phyloP scores from a whole-genome alignment of 2,888 invertebrate genomes.

The Cerastis leucographa region DNA sequence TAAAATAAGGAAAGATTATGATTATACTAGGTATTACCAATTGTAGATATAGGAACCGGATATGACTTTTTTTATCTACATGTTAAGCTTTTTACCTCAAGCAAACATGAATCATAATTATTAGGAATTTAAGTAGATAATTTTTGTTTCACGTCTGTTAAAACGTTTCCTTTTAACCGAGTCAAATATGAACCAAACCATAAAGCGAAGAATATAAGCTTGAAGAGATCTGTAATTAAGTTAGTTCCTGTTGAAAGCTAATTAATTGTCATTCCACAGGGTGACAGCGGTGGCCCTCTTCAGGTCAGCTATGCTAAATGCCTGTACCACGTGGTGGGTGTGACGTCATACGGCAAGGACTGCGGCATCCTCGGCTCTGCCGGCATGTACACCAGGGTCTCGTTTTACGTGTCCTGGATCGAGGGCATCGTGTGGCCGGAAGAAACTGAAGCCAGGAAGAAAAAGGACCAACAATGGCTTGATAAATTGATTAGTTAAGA shows the following conservation, averaged over 20 bases:
- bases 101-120: not conserved
- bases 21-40: not conserved
- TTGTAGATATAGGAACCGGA: not conserved
- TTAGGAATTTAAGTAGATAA: not conserved
- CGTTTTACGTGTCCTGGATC: conserved; percentile 90
- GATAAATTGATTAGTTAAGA: conserved; percentile 15
- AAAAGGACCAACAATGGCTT: conserved; percentile 4
- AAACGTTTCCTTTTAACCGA: not conserved
- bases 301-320: conserved; percentile 75
- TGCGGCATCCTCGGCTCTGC: conserved; percentile 83
- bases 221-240: not conserved
- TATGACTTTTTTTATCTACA: not conserved
- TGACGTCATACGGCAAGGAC: conserved; percentile 86
- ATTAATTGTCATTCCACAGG: conserved; percentile 31
- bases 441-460: conserved; percentile 35
- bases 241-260: not conserved
- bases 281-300: conserved; percentile 68
- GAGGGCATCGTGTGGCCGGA: conserved; percentile 90
- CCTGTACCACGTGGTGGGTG: conserved; percentile 86
- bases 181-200: not conserved
- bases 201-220: not conserved
- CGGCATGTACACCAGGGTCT: conserved; percentile 91
- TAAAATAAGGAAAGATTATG: not conserved
- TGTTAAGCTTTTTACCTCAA: not conserved
- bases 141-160: not conserved